Base-by-base conservation (phyloP, 2,888 invertebrate genomes). In the Mythimna impura region DNA sequence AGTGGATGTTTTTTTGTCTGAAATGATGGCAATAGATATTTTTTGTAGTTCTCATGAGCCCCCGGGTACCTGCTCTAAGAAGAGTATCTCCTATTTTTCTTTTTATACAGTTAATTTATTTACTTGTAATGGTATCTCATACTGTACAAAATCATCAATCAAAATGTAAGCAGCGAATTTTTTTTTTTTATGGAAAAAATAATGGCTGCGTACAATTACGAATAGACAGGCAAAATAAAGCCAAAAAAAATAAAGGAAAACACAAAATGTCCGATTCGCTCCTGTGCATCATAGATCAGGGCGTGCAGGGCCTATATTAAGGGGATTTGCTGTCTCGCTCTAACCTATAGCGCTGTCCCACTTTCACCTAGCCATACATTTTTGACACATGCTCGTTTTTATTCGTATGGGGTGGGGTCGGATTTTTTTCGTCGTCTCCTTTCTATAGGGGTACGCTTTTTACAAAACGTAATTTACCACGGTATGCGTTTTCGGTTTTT, bases 281-380 rank as follows among this genome's bases (percentile, higher is more conserved):
- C 71, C 65, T n/a, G 60, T 78, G 68, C 62, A 61, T 79, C 75
- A 81, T 81, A 81, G 80, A 81, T 60, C 80, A 83, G 65, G 64
- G 65, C 78, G 66, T 57, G 66, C 67, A 79, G 76, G 80, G 67
- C 57, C 84, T 30, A n/a, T 85, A 84, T 43, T 86, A 87, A 89
- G 88, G 85, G 84, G 79, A 66, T 55, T 8, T 30, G 1, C 79
- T 20, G 5, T 91, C 89, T 78, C 86, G 12, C 55, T 89, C 89
- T 74, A 64, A 47, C 86, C 0, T 34, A 69, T 81, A 77, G 20
- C 50, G 6, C 71, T 54, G 64, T 90, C 87, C 65, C 78, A 66
- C 64, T 89, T 85, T 62, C 62, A 64, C 81, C 82, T 85, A 82
- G 88, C 85, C 88, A 87, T 87, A 87, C 82, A 77, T 54, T 79